A percentile compares a stretch with the other conserved stretches of the same genome.
These are phyloP conservation scores for Allophyes oxyacanthae DNA, from an alignment of 2,888 invertebrate genomes.

Conservation along the genomic window DNA sequence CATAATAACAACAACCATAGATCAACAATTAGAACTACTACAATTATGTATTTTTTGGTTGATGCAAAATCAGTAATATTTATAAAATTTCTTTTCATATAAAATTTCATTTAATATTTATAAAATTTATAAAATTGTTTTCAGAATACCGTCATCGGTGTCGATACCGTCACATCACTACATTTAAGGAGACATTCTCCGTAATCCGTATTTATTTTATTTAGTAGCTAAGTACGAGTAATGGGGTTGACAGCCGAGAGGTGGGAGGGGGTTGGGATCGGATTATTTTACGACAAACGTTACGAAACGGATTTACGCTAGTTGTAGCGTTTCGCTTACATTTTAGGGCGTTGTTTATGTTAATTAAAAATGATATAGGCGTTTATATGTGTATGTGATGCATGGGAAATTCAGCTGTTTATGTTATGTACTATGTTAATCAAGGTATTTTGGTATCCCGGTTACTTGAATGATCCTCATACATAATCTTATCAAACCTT, in stretches of 20 bases:
- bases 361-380: constrained; percentile 46
- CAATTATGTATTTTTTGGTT: too few relatives aligned
- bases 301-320: constrained; percentile 54
- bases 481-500: too few relatives aligned
- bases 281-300: constrained; percentile 66
- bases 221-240: constrained; percentile 74
- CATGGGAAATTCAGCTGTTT: neutral
- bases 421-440: too few relatives aligned
- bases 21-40: too few relatives aligned
- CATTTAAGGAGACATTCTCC: constrained; percentile 65
- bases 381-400: constrained; percentile 5
- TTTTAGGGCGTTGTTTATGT: constrained; percentile 35
- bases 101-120: too few relatives aligned
- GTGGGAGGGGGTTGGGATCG: constrained; percentile 50
- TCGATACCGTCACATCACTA: constrained; percentile 39
- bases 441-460: too few relatives aligned
- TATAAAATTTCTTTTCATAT: too few relatives aligned
- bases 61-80: too few relatives aligned
- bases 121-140: too few relatives aligned
- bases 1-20: too few relatives aligned
- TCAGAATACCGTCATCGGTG: constrained; percentile 28
- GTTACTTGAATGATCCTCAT: too few relatives aligned
- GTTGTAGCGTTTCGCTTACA: constrained; percentile 48
- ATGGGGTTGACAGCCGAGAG: constrained; percentile 62
- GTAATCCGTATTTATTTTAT: constrained; percentile 78